Conservation (phyloP, 2,113 vertebrate genomes). For the Silurus asotus region DNA sequence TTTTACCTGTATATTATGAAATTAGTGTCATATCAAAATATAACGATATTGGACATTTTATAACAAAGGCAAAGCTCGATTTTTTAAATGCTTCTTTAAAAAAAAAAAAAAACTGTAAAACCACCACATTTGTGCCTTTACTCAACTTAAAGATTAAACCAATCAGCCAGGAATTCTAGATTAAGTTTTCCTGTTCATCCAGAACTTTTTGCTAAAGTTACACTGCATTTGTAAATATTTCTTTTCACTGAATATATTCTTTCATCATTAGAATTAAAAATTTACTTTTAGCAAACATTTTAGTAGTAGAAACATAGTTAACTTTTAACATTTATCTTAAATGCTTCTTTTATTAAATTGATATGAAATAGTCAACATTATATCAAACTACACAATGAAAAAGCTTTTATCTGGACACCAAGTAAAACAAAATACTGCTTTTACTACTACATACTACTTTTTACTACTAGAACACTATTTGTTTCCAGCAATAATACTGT, state of each 20-base stretch:
- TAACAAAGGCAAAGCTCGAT: not conserved
- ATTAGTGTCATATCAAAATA: not conserved
- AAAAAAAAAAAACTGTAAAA: too few species aligned
- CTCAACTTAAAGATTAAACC: not conserved
- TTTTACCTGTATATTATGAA: not conserved
- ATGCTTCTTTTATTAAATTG: not conserved
- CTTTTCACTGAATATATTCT: not conserved
- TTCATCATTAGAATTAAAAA: not conserved
- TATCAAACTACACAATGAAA: not conserved
- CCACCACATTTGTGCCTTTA: not conserved
- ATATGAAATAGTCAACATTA: not conserved
- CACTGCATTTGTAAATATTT: not conserved
- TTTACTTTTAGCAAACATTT: not conserved
- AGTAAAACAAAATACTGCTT: not conserved
- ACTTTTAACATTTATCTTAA: not conserved
- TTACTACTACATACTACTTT: not conserved
- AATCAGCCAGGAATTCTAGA: not conserved
- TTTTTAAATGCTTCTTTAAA: not conserved
- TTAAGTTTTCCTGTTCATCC: not conserved
- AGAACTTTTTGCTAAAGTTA: not conserved
- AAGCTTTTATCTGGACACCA: not conserved
- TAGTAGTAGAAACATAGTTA: not conserved
- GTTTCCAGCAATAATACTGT: not conserved
- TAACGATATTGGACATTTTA: not conserved
- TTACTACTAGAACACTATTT: not conserved